These are phyloP conservation scores for Drosophila austrosaltans DNA, from an alignment of 2,888 invertebrate species.

Conservation along the genomic window DNA sequence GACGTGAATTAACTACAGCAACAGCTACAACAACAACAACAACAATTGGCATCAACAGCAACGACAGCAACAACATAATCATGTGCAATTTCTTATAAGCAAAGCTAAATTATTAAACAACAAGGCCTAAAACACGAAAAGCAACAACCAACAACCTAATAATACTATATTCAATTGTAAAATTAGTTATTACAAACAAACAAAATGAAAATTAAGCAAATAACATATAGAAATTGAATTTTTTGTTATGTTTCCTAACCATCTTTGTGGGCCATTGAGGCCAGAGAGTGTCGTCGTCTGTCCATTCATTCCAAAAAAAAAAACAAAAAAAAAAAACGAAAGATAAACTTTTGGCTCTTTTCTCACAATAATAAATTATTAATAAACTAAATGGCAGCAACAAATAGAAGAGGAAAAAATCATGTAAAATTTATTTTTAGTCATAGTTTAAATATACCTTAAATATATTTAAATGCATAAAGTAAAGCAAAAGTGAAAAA, in stretches of 20 bases:
- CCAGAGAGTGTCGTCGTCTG: conserved; percentile 25
- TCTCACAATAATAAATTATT: conserved; percentile 47
- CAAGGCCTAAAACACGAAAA: background rate
- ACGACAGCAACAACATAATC: conserved; percentile 36
- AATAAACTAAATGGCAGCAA: conserved; percentile 37
- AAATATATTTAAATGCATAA: conserved; percentile 77
- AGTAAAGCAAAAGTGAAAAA: conserved; percentile 44
- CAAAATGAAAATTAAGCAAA: background rate
- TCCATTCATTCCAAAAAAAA: conserved; percentile 65
- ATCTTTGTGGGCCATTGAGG: background rate
- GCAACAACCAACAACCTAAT: background rate
- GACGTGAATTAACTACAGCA: conserved; percentile 63
- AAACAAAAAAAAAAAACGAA: conserved; percentile 15
- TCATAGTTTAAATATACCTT: conserved; percentile 78
- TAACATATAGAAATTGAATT: conserved; percentile 12
- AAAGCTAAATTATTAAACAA: conserved; percentile 2
- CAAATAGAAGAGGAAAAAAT: conserved; percentile 37
- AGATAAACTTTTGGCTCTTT: conserved; percentile 42
- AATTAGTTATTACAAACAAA: background rate
- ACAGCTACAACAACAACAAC: conserved; percentile 32
- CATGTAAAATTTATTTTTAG: conserved; percentile 75
- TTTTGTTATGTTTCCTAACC: conserved; percentile 43
- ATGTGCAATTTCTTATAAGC: conserved; percentile 61
- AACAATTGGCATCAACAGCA: conserved; percentile 27
- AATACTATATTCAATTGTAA: conserved; percentile 7